Evolutionary conservation across 64 coral and sea anemone genomes (phyloP).

Genomic region (Stichodactyla helianthus): DNA sequence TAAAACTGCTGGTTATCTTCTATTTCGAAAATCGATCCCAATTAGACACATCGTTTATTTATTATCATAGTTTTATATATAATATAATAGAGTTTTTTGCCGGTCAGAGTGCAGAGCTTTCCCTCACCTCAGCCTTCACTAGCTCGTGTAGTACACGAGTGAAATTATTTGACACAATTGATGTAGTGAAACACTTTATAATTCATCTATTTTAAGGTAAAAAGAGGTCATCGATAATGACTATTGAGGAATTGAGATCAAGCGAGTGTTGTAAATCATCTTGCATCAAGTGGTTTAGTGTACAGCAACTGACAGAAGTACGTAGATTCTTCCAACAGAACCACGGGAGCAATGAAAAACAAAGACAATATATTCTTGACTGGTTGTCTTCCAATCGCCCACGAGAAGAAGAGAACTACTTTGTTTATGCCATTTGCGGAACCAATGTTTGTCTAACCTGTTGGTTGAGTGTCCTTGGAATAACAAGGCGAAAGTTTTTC

Average conservation of each 20-base stretch:
- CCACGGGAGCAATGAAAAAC: background rate
- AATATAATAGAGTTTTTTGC: too few relatives aligned
- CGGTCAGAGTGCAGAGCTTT: too few relatives aligned
- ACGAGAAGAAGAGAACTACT: background rate
- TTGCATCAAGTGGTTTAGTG: background rate
- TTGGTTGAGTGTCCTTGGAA: background rate
- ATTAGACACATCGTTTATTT: too few relatives aligned
- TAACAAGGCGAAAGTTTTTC: constrained; percentile 13
- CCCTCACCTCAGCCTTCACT: too few relatives aligned
- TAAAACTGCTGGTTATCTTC: too few relatives aligned
- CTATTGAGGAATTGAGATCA: background rate
- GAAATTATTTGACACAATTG: too few relatives aligned
- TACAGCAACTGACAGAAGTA: background rate
- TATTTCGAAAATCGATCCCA: too few relatives aligned
- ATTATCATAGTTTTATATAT: too few relatives aligned
- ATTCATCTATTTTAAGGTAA: background rate
- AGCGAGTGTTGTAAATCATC: background rate
- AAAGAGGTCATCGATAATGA: background rate
- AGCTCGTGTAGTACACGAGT: too few relatives aligned
- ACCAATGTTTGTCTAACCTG: background rate
- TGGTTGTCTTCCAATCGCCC: background rate
- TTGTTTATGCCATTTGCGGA: background rate
- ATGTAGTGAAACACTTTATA: too few relatives aligned
- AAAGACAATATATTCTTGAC: background rate
- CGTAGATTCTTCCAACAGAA: background rate